Base-by-base conservation (phyloP, 2,888 invertebrate genomes). In the Plagiodera versicolora region DNA sequence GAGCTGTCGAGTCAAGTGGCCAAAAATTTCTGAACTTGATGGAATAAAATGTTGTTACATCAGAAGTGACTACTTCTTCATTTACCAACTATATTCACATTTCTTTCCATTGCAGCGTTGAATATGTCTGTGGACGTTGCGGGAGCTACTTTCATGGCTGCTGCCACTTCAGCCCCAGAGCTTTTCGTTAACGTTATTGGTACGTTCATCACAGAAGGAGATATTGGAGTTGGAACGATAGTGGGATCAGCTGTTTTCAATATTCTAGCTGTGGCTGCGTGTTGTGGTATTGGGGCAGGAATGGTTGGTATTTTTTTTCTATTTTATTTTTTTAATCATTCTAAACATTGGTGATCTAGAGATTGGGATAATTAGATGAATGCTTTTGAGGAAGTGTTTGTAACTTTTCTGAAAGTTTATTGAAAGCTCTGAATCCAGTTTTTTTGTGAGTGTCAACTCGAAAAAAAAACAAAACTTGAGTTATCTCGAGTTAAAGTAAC, bases 141-240 rank as follows among this genome's bases (percentile, higher is more conserved):
- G 0, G 94, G 94, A 0, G 94, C 94, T 0, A 95, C 94, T 0
- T 92, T 95, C 75, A 95, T 95, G 94, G 94, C 94, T 0, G 89
- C 92, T 0, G 94, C 94, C 0, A 93, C 92, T 51, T 92, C 92
- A 0, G 91, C 91, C 28, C 94, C 95, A 0, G 94, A 95, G 80
- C 83, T 94, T 57, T 94, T 94, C 81, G 91, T 94, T 66, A 92
- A 92, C 79, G 87, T 91, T 61, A 89, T 95, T 20, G 94, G 91
- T 30, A 91, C 91, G 0, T 91, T 91, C 75, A 86, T 91, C 65
- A 90, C 91, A 0, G 87, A 90, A 72, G 90, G 90, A 0, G 91
- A 91, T 76, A 82, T 91, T 35, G 91, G 91, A 0, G 87, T 91
- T 1, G 91, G 91, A 0, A 90, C 91, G 24, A 87, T 91, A 57